Percentiles rank a stretch among this genome's conserved stretches.
Conservation (phyloP, 2,113 vertebrate genomes). For the Polyodon spathula region DNA sequence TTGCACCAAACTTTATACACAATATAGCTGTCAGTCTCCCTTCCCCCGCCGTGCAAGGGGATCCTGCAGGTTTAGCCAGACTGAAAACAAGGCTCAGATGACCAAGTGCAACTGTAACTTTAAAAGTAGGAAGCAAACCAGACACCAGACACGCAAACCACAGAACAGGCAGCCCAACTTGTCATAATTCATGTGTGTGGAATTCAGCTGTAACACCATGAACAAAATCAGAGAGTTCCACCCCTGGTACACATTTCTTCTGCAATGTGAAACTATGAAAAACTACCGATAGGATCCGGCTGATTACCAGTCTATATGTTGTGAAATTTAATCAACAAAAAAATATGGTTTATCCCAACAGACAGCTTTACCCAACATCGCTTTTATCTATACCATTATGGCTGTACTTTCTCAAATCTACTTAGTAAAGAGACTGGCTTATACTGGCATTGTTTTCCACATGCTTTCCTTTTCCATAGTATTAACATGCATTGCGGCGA, state of each 20-base stretch:
- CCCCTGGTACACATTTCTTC: slow-evolving; percentile 44
- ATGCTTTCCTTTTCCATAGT: not conserved
- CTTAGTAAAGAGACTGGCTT: slow-evolving; percentile 13
- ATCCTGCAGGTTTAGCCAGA: slow-evolving; percentile 69
- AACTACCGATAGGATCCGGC: slow-evolving; percentile 58
- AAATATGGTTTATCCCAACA: slow-evolving; percentile 37
- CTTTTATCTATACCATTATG: slow-evolving; percentile 27
- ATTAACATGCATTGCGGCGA: too few species aligned
- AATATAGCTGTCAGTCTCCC: slow-evolving; percentile 40
- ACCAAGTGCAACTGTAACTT: slow-evolving; percentile 64
- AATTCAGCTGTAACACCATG: slow-evolving; percentile 55
- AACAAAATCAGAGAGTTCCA: slow-evolving; percentile 50
- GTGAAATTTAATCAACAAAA: slow-evolving; percentile 48
- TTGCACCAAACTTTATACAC: too few species aligned
- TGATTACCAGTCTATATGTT: slow-evolving; percentile 43
- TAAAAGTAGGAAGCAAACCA: slow-evolving; percentile 67
- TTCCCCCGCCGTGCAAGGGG: slow-evolving; percentile 55
- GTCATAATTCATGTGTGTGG: slow-evolving; percentile 64
- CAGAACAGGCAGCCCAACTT: slow-evolving; percentile 51
- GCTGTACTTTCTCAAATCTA: slow-evolving; percentile 15
- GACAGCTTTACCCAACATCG: slow-evolving; percentile 20
- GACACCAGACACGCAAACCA: slow-evolving; percentile 90
- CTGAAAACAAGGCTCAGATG: slow-evolving; percentile 65
- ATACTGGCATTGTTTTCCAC: slow-evolving; percentile 14
- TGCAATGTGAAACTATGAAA: slow-evolving; percentile 24